Conservation (phyloP, 1,140 invertebrate species). For the Tetranychus cinnabarinus region DNA sequence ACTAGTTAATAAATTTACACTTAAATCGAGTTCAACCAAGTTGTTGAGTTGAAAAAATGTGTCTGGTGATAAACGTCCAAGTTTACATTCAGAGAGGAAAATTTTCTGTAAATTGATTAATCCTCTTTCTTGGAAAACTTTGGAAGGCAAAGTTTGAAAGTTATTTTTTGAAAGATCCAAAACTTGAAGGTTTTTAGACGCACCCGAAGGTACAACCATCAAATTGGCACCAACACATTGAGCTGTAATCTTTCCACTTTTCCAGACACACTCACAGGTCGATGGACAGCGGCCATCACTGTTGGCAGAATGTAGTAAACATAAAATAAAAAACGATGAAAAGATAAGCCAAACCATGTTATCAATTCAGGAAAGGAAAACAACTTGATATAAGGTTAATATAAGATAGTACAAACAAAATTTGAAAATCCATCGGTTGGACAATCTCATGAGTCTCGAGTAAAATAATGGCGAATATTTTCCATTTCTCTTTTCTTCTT, state of each 20-base stretch:
- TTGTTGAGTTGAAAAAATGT: conserved; percentile 16
- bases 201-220: conserved; percentile 50
- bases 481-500: too few species aligned
- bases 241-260: conserved; percentile 64
- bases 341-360: too few species aligned
- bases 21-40: conserved; percentile 46
- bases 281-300: not conserved
- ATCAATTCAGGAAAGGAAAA: too few species aligned
- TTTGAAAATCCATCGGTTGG: too few species aligned
- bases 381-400: too few species aligned
- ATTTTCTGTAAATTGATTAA: conserved; percentile 66
- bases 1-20: conserved; percentile 37
- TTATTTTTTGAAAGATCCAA: conserved; percentile 64
- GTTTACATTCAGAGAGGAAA: conserved; percentile 50
- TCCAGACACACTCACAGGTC: conserved; percentile 63
- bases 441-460: too few species aligned
- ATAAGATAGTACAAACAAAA: too few species aligned
- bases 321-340: too few species aligned
- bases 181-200: conserved; percentile 66
- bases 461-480: too few species aligned
- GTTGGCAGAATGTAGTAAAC: not conserved
- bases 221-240: conserved; percentile 57
- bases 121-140: conserved; percentile 49
- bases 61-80: conserved; percentile 51
- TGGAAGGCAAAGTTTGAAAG: conserved; percentile 48